Base-by-base conservation (phyloP, 2,113 vertebrate genomes). In the Sialia sialis region DNA sequence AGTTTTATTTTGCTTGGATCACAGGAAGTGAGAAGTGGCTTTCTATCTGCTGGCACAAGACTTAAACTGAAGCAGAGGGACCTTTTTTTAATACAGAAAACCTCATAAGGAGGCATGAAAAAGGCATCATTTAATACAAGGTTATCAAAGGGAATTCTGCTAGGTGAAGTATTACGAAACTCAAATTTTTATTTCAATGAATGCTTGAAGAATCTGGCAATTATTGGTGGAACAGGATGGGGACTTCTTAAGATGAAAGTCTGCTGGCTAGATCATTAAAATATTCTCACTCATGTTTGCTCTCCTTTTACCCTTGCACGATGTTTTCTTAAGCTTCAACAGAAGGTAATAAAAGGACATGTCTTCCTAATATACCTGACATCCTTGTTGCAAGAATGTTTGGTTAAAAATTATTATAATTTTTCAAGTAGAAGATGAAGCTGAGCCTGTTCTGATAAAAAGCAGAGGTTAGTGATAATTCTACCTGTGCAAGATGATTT, bases 1-100 rank as follows among this genome's bases (percentile, higher is more conserved):
- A 96, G 38, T 94, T 97, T 95, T 94, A 83, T 41, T 96, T 96
- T 95, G 64, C 67, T 70, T 91, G 78, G 70, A 87, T 89, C 79
- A 93, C 70, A 92, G 84, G 38, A 91, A 41, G 78, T 95, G 66
- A 96, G 78, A 93, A 88, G 75, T 63, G 85, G 49, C 48, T 94
- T 96, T 94, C 62, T 73, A 91, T 72, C 41, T 95, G 81, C 81
- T 95, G 34, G 13, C 5, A 55, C 4, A 39, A 64, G 11, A 36
- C 16, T 86, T 64, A 41, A 58, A 36, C 59, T 85, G 77, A 90
- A 68, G 48, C 6, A 86, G n/a, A 87, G 18, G 17, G 87, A 49
- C 3, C 13, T 76, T 75, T 69, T 16, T 48, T 82, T 73, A 60
- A 56, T 64, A 68, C 7, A 62, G 32, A 67, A 75, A 73, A 5